These are phyloP conservation scores for Athene noctua DNA, from an alignment of 2,113 vertebrate genomes.

Conservation along the genomic window DNA sequence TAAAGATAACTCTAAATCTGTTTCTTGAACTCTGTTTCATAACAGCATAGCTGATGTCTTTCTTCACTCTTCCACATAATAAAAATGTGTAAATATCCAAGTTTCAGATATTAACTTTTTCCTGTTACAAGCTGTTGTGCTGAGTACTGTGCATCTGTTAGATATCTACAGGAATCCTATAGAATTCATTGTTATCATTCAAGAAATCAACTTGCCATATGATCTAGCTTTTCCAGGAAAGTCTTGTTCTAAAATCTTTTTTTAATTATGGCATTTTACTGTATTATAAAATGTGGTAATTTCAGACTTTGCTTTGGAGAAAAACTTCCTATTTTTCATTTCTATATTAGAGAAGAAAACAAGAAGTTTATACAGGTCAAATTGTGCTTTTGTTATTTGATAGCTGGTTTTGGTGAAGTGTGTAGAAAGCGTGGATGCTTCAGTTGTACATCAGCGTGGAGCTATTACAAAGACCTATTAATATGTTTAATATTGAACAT, in stretches of 20 bases:
- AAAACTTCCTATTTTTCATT: background rate
- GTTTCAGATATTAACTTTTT: background rate
- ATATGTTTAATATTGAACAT: background rate
- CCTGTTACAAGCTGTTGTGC: background rate
- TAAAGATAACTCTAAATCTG: background rate
- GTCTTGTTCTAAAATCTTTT: background rate
- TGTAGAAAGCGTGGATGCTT: background rate
- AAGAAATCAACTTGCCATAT: background rate
- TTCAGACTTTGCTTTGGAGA: background rate
- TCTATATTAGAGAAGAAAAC: background rate
- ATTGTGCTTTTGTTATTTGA: background rate
- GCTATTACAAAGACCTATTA: background rate
- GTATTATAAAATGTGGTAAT: background rate
- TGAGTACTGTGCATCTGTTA: background rate
- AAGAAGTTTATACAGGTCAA: background rate
- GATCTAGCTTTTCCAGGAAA: background rate
- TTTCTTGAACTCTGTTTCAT: background rate
- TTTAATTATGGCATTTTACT: background rate
- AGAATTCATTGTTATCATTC: background rate
- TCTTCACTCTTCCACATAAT: background rate
- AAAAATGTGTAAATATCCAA: background rate
- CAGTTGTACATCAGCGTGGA: background rate
- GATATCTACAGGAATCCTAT: background rate
- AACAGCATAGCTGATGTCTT: background rate
- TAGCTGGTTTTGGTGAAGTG: background rate